Evolutionary conservation across 2,797 vertebrate species (phyloP).

Genomic region (Pampus argenteus): DNA sequence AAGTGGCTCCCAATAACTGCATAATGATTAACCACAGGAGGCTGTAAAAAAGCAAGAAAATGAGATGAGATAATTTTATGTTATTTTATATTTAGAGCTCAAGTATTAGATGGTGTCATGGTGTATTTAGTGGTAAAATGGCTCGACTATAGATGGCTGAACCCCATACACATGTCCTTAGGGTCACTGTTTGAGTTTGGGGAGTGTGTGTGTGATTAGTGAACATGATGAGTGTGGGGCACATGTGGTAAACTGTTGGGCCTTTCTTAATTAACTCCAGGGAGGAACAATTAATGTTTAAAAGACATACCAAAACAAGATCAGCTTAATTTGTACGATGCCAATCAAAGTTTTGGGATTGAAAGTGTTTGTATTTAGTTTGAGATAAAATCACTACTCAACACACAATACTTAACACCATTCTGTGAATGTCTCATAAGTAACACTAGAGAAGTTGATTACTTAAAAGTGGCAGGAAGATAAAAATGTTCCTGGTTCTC

Average conservation of each 20-base stretch:
- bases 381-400: constrained; percentile 38
- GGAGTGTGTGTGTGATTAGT: constrained; percentile 68
- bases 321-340: constrained; percentile 57
- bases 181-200: constrained; percentile 68
- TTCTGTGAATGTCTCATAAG: constrained; percentile 64
- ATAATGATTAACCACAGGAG: constrained; percentile 64
- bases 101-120: constrained; percentile 15
- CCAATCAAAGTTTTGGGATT: constrained; percentile 61
- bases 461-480: constrained; percentile 80
- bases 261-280: constrained; percentile 74
- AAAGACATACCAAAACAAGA: constrained; percentile 70
- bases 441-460: constrained; percentile 78
- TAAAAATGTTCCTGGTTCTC: constrained; percentile 66
- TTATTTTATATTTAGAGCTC: constrained; percentile 16
- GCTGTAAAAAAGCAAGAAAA: constrained; percentile 49
- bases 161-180: constrained; percentile 57
- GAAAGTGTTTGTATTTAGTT: constrained; percentile 34
- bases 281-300: constrained; percentile 72
- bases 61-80: constrained; percentile 7
- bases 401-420: constrained; percentile 16
- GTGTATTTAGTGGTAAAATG: constrained; percentile 27
- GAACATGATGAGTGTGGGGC: constrained; percentile 68
- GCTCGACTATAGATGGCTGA: constrained; percentile 45
- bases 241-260: constrained; percentile 71
- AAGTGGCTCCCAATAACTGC: constrained; percentile 86